phyloP scores from a whole-genome alignment of 1,140 invertebrate genomes.

The Zaprionus africanus region DNA sequence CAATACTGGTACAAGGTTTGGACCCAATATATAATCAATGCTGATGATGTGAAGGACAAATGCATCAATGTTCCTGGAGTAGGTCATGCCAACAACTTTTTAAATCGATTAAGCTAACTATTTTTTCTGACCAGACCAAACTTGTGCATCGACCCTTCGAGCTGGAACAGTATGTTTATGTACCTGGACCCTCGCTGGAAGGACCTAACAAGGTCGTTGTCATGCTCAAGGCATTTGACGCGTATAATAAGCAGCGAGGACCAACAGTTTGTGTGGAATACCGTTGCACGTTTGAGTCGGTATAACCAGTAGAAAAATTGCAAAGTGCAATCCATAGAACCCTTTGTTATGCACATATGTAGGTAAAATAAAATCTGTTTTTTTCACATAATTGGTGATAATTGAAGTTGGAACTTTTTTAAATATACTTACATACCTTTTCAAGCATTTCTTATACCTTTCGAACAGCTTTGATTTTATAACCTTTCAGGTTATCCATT shows the following conservation, averaged over 20 bases:
- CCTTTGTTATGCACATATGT: too few species aligned
- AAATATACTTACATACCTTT: too few species aligned
- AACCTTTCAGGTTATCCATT: too few species aligned
- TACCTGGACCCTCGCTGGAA: neutral
- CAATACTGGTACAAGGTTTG: constrained; percentile 31
- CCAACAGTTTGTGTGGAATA: constrained; percentile 1
- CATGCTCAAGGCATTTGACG: constrained; percentile 4
- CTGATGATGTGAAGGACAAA: constrained; percentile 2
- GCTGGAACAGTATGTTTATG: neutral
- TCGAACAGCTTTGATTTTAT: too few species aligned
- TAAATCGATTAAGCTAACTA: neutral
- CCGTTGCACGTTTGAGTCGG: neutral
- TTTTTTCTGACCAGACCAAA: constrained; percentile 6
- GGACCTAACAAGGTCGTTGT: neutral
- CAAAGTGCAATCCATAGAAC: too few species aligned
- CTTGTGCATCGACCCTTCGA: neutral
- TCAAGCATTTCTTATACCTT: too few species aligned
- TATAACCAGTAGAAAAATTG: neutral
- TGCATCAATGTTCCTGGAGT: constrained; percentile 42
- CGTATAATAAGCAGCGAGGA: neutral
- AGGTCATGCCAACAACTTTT: neutral
- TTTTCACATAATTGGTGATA: neutral
- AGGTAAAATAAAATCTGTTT: too few species aligned
- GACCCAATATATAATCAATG: constrained; percentile 20
- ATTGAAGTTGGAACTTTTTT: too few species aligned